Base-by-base conservation (phyloP, 1,140 invertebrate genomes). In the Thrips palmi region DNA sequence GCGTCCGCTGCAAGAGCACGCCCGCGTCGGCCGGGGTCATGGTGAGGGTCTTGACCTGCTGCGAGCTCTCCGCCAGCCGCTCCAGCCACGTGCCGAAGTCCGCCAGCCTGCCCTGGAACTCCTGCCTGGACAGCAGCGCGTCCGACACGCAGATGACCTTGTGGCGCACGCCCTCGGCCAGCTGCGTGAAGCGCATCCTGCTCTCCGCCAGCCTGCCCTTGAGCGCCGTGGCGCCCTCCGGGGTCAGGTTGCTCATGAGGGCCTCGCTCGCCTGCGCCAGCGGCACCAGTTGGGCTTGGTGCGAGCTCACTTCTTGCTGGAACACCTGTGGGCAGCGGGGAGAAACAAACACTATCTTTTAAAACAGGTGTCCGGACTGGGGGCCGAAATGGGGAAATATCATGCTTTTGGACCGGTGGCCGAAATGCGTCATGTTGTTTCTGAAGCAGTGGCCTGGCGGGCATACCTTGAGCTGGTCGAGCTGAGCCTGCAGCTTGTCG, bases 81-180 rank as follows among this genome's bases (percentile, higher is more conserved):
- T 77, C 75, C 56, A 92, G 71, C 83, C 84, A 91, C 34, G 75
- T 77, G 32, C 77, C 72, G 50, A 92, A 84, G 44, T 77, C 74
- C 8, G 72, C 65, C 31, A 92, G 60, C 51, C 80, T 79, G 17
- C 74, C 71, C 47, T 82, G 71, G 45, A 91, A 84, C 52, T 92
- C 85, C 62, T 89, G 80, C 45, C 74, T 59, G 38, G 39, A 46
- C 43, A 84, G 67, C 21, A 86, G 71, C 15, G 77, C 69, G 52
- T 87, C 81, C 4, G 81, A 83, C 0, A 85, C 57, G 25, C 71
- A 64, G 52, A 85, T 84, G 20, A 84, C 78, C 53, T 71, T 72
- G 14, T 69, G 63, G 35, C 79, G 61, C 0, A 79, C 69, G 10
- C 63, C 68, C 46, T 87, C 80, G 3, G 79, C 73, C 0, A 87